phyloP scores from a whole-genome alignment of 2,888 invertebrate genomes.

The Camptogramma bilineatum region DNA sequence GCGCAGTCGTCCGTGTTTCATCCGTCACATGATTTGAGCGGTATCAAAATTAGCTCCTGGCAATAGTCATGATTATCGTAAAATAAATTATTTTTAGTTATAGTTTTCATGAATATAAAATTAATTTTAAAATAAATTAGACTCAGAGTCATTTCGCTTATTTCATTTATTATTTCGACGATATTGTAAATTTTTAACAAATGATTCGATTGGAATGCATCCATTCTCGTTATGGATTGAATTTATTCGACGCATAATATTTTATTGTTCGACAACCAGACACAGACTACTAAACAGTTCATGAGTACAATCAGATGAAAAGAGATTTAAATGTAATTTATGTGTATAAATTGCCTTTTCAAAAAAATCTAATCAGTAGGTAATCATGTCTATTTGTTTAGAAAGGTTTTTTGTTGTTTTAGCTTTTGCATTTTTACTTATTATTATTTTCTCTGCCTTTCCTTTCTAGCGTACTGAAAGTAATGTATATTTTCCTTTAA shows the following conservation, averaged over 20 bases:
- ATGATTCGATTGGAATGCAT: constrained; percentile 66
- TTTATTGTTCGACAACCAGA: constrained; percentile 60
- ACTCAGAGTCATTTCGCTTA: constrained; percentile 10
- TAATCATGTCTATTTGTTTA: too few relatives aligned
- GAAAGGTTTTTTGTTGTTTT: too few relatives aligned
- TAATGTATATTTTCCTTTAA: neutral
- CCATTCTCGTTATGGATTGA: constrained; percentile 81
- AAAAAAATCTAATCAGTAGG: too few relatives aligned
- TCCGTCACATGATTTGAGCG: constrained; percentile 75
- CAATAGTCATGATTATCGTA: constrained; percentile 36
- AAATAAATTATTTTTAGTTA: too few relatives aligned
- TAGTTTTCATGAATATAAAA: too few relatives aligned
- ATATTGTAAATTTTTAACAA: constrained; percentile 17
- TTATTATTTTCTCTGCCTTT: too few relatives aligned
- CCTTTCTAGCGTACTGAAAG: neutral
- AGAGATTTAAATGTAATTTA: neutral
- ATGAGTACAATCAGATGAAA: constrained; percentile 41
- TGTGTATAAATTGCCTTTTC: too few relatives aligned
- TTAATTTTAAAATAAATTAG: too few relatives aligned
- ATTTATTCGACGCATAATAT: constrained; percentile 82
- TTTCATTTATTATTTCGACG: constrained; percentile 24
- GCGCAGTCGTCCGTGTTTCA: constrained; percentile 61
- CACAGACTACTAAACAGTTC: constrained; percentile 26
- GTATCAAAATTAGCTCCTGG: constrained; percentile 68
- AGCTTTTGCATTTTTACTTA: too few relatives aligned